Evolutionary conservation across 2,113 vertebrate species (phyloP).

Genomic region (Deroptyus accipitrinus): DNA sequence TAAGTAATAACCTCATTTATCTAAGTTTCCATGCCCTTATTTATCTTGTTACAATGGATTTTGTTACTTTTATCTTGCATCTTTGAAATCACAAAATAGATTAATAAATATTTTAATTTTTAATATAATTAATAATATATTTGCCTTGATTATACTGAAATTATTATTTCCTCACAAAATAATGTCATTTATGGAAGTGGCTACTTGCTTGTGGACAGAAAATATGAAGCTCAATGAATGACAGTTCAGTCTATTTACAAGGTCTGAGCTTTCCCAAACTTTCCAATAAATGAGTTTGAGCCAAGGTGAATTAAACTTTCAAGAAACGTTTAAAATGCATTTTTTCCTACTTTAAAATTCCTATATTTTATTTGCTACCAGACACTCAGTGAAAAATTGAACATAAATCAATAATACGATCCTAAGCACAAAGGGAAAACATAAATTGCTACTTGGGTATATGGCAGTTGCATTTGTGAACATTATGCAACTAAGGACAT

Average conservation of each 20-base stretch:
- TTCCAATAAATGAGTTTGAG: neutral
- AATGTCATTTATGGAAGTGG: neutral
- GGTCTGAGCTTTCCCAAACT: neutral
- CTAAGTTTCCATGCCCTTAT: neutral
- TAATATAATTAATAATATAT: neutral
- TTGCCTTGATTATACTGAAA: neutral
- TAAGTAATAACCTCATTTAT: neutral
- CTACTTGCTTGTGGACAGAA: neutral
- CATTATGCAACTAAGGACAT: neutral
- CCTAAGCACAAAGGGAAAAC: neutral
- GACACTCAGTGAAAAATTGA: neutral
- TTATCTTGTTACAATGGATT: neutral
- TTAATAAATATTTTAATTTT: neutral
- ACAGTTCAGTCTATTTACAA: neutral
- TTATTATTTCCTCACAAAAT: neutral
- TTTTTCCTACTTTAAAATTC: neutral
- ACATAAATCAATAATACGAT: neutral
- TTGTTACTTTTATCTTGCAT: neutral
- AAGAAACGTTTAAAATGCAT: neutral
- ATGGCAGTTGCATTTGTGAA: neutral
- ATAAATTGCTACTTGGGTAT: neutral
- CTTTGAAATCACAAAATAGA: neutral
- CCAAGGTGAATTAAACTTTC: neutral
- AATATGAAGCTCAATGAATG: neutral
- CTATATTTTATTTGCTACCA: neutral